phyloP scores from a whole-genome alignment of 2,888 invertebrate species.

The Smittia sp. region DNA sequence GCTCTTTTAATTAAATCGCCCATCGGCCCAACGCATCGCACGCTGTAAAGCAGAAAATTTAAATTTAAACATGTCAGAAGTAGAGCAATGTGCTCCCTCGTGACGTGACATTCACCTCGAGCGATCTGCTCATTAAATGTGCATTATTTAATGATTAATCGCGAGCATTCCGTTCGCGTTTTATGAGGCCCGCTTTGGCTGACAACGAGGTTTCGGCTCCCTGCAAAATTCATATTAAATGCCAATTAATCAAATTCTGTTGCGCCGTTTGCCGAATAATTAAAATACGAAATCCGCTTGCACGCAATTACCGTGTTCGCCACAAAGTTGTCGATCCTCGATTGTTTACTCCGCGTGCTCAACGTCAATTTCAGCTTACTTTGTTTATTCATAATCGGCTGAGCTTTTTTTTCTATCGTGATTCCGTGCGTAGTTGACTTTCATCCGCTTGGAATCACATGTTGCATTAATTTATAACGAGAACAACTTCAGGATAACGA shows the following conservation, averaged over 20 bases:
- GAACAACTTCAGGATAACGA: background rate
- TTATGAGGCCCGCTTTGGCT: background rate
- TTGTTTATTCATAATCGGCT: background rate
- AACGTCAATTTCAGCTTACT: background rate
- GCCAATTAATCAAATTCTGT: slow-evolving; percentile 10
- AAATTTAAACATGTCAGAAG: no score
- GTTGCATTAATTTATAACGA: slow-evolving; percentile 14
- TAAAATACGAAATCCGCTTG: background rate
- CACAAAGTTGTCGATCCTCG: background rate
- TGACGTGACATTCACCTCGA: no score
- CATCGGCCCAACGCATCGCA: background rate
- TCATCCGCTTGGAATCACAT: background rate
- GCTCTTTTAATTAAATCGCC: background rate
- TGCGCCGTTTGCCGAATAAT: background rate
- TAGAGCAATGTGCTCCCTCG: no score
- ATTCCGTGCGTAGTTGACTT: background rate
- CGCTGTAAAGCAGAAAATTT: no score
- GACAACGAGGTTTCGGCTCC: background rate
- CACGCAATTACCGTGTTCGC: background rate
- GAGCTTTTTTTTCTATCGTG: background rate
- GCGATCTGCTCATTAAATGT: background rate
- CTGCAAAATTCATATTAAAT: slow-evolving; percentile 3
- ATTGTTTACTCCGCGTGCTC: background rate
- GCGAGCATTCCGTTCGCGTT: background rate
- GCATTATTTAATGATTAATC: background rate